Evolutionary conservation across 2,888 invertebrate genomes (phyloP), one percentile per base, ranked within the genome.

Genomic region (Nineta flava): DNA sequence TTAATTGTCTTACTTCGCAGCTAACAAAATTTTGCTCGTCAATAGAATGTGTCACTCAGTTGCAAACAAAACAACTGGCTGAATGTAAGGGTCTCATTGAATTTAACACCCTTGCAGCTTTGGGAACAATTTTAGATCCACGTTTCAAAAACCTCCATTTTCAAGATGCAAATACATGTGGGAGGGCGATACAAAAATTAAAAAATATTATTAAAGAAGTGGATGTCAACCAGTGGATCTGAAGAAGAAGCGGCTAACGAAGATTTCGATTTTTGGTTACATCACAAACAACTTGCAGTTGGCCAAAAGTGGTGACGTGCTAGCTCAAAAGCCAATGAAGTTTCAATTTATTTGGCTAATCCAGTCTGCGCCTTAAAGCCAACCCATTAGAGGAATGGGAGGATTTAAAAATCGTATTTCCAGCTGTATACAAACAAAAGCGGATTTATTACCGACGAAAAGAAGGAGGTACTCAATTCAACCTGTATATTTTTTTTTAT

Each of bases 111-210:
- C 55, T 54, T 55, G 57, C 55, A 56, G 56, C 58, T 47, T 53
- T 57, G 47, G 53, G 41, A 38, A 53, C 51, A 35, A 52, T 53
- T 53, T 40, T 58, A 52, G 56, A 58, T 54, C 56, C 56, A 54
- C 55, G 57, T 53, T 58, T 58, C 50, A 57, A 58, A 55, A 58
- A 58, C 45, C 53, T 59, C 47, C 56, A 58, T 53, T 58, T 58
- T 49, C 55, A 58, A 55, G 57, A 58, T 49, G 53, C 57, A 41
- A 50, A 53, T 55, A 56, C 52, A 21, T 54, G 49, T 54, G 57
- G 56, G 53, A 58, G 57, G 49, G 55, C 55, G 46, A 56, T 56
- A 50, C 50, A 48, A 43, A 43, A 48, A 43, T 43, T 48, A 3
- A 48, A 13, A 5, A 43, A 44, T n/a, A 2, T 47, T 15, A 21